Base-by-base conservation (phyloP, 2,113 vertebrate genomes). In the Ia io region DNA sequence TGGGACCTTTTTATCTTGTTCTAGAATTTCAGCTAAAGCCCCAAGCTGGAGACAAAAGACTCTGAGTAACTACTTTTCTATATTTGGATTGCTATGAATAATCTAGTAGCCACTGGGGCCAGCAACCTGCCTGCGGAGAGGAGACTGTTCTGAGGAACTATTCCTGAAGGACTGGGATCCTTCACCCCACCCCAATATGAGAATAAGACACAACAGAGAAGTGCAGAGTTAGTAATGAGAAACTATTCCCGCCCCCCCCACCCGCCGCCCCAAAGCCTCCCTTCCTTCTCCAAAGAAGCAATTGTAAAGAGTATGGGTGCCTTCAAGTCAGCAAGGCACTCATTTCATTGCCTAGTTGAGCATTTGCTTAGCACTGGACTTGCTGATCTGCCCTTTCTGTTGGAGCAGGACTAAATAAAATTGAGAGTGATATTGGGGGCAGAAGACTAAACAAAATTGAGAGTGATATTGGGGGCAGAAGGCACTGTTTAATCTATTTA, bases 1-100 rank as follows among this genome's bases (percentile, higher is more conserved):
- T 93, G 77, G 71, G 77, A 74, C 77, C 35, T 95, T 96, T 95
- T 97, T 93, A 96, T 96, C 88, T 96, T 96, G 32, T 88, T 94
- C 76, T 90, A 77, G 53, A 95, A 90, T 96, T 95, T 47, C 65
- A 95, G 83, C 32, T 95, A 82, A 93, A 78, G 71, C 90, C 80
- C 77, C 87, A 92, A 90, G 71, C 84, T 90, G 71, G 95, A 91
- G 88, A 91, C 88, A 89, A 95, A 96, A 84, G 88, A 93, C 67
- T 90, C 80, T 84, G 70, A 95, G 95, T 96, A 93, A 93, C 94
- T 79, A 44, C 79, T 91, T 88, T 96, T 92, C 92, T 96, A 51
- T 94, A 92, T 96, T 92, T 93, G 42, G 80, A 82, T 93, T 74
- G 82, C 73, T 90, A 28, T 90, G 92, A 82, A 92, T 96, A 93